phyloP scores from a whole-genome alignment of 2,888 invertebrate species.

The Brachyptera risi region DNA sequence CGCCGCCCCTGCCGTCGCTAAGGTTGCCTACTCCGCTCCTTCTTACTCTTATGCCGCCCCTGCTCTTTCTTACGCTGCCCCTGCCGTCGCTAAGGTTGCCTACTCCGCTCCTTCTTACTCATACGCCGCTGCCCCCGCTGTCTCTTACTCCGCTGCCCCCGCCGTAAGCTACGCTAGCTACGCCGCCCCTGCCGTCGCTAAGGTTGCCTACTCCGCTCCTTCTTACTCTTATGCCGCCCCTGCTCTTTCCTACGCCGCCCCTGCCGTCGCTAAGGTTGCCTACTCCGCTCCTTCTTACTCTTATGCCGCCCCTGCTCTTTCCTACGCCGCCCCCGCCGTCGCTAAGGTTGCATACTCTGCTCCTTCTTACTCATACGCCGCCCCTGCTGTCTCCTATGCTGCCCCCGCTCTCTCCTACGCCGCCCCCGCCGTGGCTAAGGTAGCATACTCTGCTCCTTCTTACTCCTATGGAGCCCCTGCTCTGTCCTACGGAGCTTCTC shows the following conservation, averaged over 20 bases:
- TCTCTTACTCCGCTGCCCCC: slow-evolving; percentile 7
- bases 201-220: slow-evolving; percentile 24
- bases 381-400: slow-evolving; percentile 10
- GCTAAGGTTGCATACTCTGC: slow-evolving; percentile 15
- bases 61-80: slow-evolving; percentile 2
- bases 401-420: slow-evolving; percentile 19
- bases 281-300: slow-evolving; percentile 16
- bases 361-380: slow-evolving; percentile 16
- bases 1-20: slow-evolving; percentile 14
- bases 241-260: slow-evolving; percentile 14
- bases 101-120: slow-evolving; percentile 16
- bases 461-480: slow-evolving; percentile 22
- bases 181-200: slow-evolving; percentile 22
- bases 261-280: slow-evolving; percentile 14
- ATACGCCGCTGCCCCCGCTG: slow-evolving; percentile 12
- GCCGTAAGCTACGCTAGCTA: slow-evolving; percentile 4
- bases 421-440: slow-evolving; percentile 13
- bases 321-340: slow-evolving; percentile 25
- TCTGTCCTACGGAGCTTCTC: slow-evolving; percentile 14
- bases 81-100: slow-evolving; percentile 24
- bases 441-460: slow-evolving; percentile 21
- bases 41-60: slow-evolving; percentile 8
- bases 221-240: slow-evolving; percentile 9
- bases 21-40: slow-evolving; percentile 17
- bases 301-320: slow-evolving; percentile 24